phyloP scores from a whole-genome alignment of 1,140 invertebrate species.

The Drosophila dunni region DNA sequence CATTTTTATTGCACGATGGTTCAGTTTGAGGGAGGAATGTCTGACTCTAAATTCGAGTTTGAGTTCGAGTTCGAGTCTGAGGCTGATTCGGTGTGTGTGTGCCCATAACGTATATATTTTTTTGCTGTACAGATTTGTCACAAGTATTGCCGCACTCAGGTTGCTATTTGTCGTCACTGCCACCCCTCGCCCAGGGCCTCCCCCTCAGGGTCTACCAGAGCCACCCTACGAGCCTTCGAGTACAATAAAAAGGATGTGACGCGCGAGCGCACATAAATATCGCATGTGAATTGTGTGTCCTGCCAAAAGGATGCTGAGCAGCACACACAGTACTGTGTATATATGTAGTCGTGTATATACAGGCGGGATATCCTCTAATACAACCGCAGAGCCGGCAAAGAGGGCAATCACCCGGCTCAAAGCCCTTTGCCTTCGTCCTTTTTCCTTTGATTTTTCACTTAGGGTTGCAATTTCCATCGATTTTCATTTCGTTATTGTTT shows the following conservation, averaged over 20 bases:
- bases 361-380: conserved; percentile 52
- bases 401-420: conserved; percentile 75
- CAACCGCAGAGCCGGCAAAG: conserved; percentile 72
- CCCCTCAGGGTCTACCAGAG: background rate
- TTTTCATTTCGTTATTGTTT: conserved; percentile 61
- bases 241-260: conserved; percentile 78
- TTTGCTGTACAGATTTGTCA: conserved; percentile 68
- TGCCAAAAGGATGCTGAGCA: conserved; percentile 34
- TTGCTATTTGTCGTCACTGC: conserved; percentile 69
- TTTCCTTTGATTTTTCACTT: conserved; percentile 57
- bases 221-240: conserved; percentile 39
- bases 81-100: conserved; percentile 19
- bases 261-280: conserved; percentile 78
- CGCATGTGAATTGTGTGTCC: conserved; percentile 34
- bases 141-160: conserved; percentile 75
- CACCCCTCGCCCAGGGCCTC: conserved; percentile 11
- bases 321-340: conserved; percentile 29
- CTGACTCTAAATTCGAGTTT: no score
- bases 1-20: conserved; percentile 71
- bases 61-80: no score
- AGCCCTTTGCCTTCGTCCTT: conserved; percentile 40
- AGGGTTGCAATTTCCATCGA: conserved; percentile 80
- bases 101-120: conserved; percentile 53
- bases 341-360: conserved; percentile 21
- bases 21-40: conserved; percentile 3